Base-by-base conservation (phyloP, 2,888 invertebrate species). In the Acleris sparsana region DNA sequence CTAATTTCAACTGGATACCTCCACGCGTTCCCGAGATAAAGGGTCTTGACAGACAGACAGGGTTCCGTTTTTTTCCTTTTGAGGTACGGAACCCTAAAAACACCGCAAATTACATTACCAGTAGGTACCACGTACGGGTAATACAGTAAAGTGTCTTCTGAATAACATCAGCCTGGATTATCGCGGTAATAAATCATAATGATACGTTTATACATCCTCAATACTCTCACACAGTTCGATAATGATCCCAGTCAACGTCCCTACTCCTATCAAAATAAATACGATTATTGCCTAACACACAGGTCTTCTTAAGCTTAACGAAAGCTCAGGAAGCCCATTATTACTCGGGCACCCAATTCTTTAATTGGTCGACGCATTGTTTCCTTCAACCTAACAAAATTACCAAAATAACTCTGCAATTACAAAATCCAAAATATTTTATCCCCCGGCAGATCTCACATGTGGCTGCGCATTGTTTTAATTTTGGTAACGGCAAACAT, bases 401-500 rank as follows among this genome's bases (percentile, higher is more conserved):
- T 46, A 53, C 53, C 17, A 55, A 48, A 43, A 18, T 43, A 25
- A 60, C 48, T 60, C 33, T 33, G 20, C 59, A 55, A 61, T 65
- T 56, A 65, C 51, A 5, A 11, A 49, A 51, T 7, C 25, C 20
- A 56, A 56, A 65, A 56, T 11, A 61, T 49, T 55, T 56, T 55
- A 43, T 61, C 33, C 33, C 71, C 70, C 66, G 4, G 63, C 49
- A 55, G 63, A 53, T 69, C 69, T 66, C 68, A 69, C 55, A 69
- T 63, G 66, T 49, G 67, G 58, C 60, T 58, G 49, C 57, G 46
- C 17, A 17, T 52, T 18, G n/a, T 53, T 53, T 48, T 20, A 51
- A 46, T 62, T 69, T 68, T 33, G 72, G 75, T 73, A 71, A 69
- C 72, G 77, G 78, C 72, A 69, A 68, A 69, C 68, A 62, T 64